phyloP scores from a whole-genome alignment of 2,888 invertebrate species.

The Tenthredo amoena region DNA sequence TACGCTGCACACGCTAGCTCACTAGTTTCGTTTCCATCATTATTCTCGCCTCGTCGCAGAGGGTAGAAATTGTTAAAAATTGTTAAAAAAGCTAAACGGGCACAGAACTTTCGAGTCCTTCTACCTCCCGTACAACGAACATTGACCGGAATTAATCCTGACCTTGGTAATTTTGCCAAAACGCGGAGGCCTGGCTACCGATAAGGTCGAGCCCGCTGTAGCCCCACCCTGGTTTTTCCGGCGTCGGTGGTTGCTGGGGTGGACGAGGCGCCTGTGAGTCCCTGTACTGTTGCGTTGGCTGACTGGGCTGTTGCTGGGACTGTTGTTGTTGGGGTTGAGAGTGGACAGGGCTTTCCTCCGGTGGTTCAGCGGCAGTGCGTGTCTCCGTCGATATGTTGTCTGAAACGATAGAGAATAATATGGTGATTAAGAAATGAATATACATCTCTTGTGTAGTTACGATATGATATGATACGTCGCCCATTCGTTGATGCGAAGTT shows the following conservation, averaged over 20 bases:
- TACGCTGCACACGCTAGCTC: background rate
- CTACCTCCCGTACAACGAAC: background rate
- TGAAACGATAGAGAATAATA: conserved; percentile 55
- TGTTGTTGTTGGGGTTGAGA: conserved; percentile 68
- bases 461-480: background rate
- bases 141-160: conserved; percentile 70
- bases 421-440: background rate
- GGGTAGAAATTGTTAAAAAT: background rate
- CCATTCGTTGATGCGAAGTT: background rate
- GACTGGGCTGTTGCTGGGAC: conserved; percentile 73
- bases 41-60: background rate
- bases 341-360: conserved; percentile 74
- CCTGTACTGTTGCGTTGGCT: conserved; percentile 77
- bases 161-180: conserved; percentile 97
- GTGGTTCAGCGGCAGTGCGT: conserved; percentile 73
- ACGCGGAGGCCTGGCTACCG: conserved; percentile 88
- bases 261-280: conserved; percentile 75
- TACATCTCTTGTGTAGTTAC: background rate
- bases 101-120: too few species aligned
- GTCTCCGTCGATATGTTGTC: conserved; percentile 74
- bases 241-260: conserved; percentile 76
- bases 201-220: conserved; percentile 89
- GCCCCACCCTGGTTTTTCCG: conserved; percentile 83
- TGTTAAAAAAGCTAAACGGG: too few species aligned
- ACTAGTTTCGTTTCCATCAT: background rate